Evolutionary conservation across 2,888 invertebrate genomes (phyloP), one percentile per base, ranked within the genome.

Genomic region (Amphipyra berbera): DNA sequence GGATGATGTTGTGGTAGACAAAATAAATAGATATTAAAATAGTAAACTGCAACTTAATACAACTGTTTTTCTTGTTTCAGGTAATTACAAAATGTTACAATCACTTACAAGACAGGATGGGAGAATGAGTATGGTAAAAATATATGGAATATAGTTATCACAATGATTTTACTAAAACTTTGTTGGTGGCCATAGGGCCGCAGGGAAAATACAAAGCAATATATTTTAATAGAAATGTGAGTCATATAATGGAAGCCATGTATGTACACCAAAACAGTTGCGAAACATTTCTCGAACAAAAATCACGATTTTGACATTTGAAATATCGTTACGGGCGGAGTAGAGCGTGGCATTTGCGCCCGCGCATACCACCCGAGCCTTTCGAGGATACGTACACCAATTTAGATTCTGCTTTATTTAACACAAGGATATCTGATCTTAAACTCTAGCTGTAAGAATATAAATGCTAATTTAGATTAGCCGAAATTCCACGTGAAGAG

Each of bases 301-400:
- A 93, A 93, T 92, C 94, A 94, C 94, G 94, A 94, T 88, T 89
- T 87, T 92, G 94, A 94, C 94, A 94, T 94, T 94, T 94, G 83
- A 84, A 86, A 88, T 89, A 91, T 83, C 83, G 89, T 87, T 87
- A 82, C 89, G 85, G 90, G 90, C 84, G 88, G 89, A 83, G 87
- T 85, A 78, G 90, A 89, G 86, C 90, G 81, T 90, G 94, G 90
- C 92, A 93, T 94, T 94, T 91, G 86, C 87, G 87, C 82, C 77
- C 54, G 84, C 85, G 86, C 90, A 91, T 92, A 86, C 92, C 89
- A 70, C 52, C 74, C 64, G 81, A 82, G 84, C 81, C 85, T 85
- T 85, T 82, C 75, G 78, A 77, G 79, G 74, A 77, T 75, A 78
- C 67, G 67, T 73, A 78, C 67, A 65, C 68, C 52, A 64, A 74